Evolutionary conservation across 2,797 vertebrate genomes (phyloP), one percentile per base, ranked within the genome.

Genomic region (Pempheris klunzingeri): DNA sequence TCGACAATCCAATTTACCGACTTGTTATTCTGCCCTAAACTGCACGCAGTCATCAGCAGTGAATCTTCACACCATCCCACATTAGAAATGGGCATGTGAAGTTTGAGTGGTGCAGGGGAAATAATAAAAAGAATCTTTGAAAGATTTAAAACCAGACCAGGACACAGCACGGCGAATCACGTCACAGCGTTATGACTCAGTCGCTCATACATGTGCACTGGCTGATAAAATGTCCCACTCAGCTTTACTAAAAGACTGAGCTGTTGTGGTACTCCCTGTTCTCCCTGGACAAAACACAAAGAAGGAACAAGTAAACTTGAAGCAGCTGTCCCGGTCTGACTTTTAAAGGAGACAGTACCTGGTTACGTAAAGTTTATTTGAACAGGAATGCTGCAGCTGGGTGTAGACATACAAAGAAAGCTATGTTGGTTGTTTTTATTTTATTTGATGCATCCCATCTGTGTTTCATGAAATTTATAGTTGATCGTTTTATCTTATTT

Each of bases 351-450:
- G 24, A 55, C 15, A 1, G 24, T 62, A 70, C 63, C 46, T 77
- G 71, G 74, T 86, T 86, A 82, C 5, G 3, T 82, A 77, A 86
- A 80, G 4, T 24, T 36, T 22, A 44, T 72, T 77, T 44, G 20
- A 73, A 63, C 22, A 44, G 34, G 46, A 60, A 39, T 11, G 14
- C 49, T 60, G 54, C 57, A 50, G 30, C 58, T 75, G 62, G 38
- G 5, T 17, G n/a, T 5, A 34, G 9, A 26, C 53, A 59, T 22
- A 14, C 39, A 43, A 22, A 54, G 22, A 65, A 5, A 46, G 24
- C 20, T 15, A 34, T 41, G 36, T 52, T 32, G 18, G 39, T 57
- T 64, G 24, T 22, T 46, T 30, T 38, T 44, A 10, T 20, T 55
- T 7, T 49, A 8, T 24, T 5, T 60, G 32, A 30, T 44, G 6